These are phyloP conservation scores for Heteromyza rotundicornis DNA, from an alignment of 2,888 invertebrate species.

Conservation along the genomic window DNA sequence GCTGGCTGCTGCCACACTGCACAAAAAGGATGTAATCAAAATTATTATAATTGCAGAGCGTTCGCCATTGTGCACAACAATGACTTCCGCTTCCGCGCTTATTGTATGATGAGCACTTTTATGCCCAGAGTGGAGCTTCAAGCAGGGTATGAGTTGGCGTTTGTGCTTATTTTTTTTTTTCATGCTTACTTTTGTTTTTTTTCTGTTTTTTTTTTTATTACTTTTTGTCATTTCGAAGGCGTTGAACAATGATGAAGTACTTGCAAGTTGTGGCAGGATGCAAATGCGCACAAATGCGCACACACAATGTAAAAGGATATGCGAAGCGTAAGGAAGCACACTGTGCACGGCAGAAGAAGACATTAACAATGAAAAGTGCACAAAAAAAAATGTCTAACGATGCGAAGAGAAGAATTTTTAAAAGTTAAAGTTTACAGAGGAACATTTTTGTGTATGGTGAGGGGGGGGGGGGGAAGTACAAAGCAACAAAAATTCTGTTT, in stretches of 20 bases:
- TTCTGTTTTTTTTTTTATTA: background rate
- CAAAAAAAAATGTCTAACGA: no score
- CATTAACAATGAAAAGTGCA: background rate
- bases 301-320: no score
- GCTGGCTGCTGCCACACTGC: background rate
- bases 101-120: slow-evolving; percentile 14
- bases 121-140: background rate
- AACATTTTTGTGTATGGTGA: no score
- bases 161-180: background rate
- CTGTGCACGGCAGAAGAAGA: background rate
- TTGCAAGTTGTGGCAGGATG: background rate
- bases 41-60: slow-evolving; percentile 57
- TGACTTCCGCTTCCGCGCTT: slow-evolving; percentile 56
- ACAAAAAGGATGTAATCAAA: slow-evolving; percentile 47
- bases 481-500: no score
- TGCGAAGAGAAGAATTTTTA: no score
- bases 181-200: background rate
- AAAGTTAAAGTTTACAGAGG: no score
- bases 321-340: no score
- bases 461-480: no score
- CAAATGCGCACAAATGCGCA: background rate
- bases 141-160: background rate
- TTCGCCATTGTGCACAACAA: slow-evolving; percentile 55
- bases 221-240: background rate
- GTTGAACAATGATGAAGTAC: slow-evolving; percentile 2